Evolutionary conservation across 2,113 vertebrate species (phyloP).

Genomic region (Chrysemys picta): DNA sequence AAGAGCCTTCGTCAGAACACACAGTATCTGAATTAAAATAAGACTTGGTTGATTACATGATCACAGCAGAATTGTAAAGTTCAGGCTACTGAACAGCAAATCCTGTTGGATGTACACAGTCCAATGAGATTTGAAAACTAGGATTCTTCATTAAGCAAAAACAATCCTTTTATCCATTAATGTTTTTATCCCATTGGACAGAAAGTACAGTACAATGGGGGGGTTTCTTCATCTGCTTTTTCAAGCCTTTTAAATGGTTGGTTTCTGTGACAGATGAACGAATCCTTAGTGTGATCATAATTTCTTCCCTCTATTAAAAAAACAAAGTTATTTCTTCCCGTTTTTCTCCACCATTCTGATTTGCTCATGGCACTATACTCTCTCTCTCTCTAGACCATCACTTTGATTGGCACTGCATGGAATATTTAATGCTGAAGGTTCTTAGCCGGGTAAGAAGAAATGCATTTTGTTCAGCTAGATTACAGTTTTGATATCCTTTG

Average conservation of each 20-base stretch:
- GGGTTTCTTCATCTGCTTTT: background rate
- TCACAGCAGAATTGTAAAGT: background rate
- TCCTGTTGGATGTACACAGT: background rate
- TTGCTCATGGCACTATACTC: background rate
- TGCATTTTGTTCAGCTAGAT: background rate
- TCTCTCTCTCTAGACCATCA: background rate
- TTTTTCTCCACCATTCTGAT: background rate
- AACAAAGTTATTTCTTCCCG: background rate
- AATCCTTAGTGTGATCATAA: background rate
- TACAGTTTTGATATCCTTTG: background rate
- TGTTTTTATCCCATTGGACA: constrained; percentile 3
- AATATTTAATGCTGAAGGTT: background rate
- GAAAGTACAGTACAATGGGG: background rate
- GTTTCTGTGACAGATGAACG: background rate
- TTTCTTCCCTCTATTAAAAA: too few relatives aligned
- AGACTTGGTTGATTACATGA: background rate
- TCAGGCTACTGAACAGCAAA: background rate
- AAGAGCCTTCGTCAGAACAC: background rate
- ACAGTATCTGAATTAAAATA: background rate
- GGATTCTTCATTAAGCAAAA: constrained; percentile 45
- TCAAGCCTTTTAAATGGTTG: background rate
- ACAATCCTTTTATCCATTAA: constrained; percentile 27
- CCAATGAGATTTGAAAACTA: constrained; percentile 2
- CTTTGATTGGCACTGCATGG: background rate
- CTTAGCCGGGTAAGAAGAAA: background rate